Percentiles rank a stretch among this genome's conserved stretches.
Evolutionary conservation across 2,797 vertebrate species (phyloP).

Genomic region (Balearica regulorum): DNA sequence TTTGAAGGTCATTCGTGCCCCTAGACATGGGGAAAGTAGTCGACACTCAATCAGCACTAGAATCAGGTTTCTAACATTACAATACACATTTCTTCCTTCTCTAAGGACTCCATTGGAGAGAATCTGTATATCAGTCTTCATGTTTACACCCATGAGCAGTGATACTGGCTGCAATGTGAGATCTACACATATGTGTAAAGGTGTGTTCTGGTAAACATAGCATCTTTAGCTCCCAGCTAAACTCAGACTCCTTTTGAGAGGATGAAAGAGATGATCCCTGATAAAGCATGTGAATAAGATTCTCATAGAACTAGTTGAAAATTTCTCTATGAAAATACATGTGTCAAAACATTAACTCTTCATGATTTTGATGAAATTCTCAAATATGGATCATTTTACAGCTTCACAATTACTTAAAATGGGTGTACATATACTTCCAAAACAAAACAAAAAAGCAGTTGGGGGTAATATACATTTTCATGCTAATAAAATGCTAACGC

Average conservation of each 20-base stretch:
- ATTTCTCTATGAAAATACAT: neutral
- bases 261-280: neutral
- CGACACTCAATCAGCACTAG: neutral
- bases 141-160: neutral
- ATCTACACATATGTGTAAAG: accelerated
- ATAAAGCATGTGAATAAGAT: neutral
- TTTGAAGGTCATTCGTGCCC: neutral
- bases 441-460: neutral
- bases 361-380: neutral
- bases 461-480: neutral
- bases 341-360: neutral
- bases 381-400: neutral
- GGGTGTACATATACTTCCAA: neutral
- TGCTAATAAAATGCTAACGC: neutral
- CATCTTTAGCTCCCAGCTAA: neutral
- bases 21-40: neutral
- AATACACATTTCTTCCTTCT: neutral
- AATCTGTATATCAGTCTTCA: neutral
- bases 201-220: neutral
- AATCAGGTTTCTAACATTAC: neutral
- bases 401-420: neutral
- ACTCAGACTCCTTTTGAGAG: neutral
- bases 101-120: neutral
- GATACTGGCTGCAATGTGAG: neutral
- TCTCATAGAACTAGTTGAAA: neutral